phyloP scores from a whole-genome alignment of 2,797 vertebrate genomes.

The Helarctos malayanus region DNA sequence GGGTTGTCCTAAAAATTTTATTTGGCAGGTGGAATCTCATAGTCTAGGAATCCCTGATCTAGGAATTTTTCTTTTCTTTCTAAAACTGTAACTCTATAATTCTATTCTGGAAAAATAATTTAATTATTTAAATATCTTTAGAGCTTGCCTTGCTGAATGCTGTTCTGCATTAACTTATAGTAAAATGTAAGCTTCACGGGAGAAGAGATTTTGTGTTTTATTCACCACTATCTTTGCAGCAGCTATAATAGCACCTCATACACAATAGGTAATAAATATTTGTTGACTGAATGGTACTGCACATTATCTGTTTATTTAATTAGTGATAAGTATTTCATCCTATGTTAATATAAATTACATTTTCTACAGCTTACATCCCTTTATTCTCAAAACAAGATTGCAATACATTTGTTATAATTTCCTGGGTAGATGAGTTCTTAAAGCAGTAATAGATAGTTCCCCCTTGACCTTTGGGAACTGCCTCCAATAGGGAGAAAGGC shows the following conservation, averaged over 20 bases:
- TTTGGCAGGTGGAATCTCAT: neutral
- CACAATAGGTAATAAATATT: neutral
- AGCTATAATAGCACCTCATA: neutral
- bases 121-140: conserved; percentile 3
- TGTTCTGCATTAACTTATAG: neutral
- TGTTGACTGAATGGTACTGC: neutral
- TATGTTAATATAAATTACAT: neutral
- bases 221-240: neutral
- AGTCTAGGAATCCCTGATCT: neutral
- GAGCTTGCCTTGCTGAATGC: neutral
- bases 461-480: neutral
- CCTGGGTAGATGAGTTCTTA: neutral
- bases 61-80: neutral
- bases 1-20: neutral
- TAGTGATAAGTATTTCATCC: neutral
- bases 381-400: conserved; percentile 7
- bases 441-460: neutral
- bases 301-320: neutral
- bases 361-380: neutral
- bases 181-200: neutral
- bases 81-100: neutral
- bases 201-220: neutral
- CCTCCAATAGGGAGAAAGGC: neutral
- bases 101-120: neutral
- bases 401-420: neutral